Base-by-base conservation (phyloP, 2,888 invertebrate species). In the Ophion slaviceki region DNA sequence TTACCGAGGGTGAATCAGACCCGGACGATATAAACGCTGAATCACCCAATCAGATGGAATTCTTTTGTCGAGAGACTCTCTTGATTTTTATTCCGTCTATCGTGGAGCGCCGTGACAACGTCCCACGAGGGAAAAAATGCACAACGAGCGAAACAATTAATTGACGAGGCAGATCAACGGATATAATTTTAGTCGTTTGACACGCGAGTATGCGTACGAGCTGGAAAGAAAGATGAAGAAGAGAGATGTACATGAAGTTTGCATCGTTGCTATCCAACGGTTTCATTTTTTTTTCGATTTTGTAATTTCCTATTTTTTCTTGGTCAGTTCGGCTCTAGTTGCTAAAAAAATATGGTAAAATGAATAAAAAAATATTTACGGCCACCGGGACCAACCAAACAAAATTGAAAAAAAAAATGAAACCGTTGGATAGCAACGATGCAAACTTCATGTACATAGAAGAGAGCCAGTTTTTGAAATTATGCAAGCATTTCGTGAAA, bases 31-130 rank as follows among this genome's bases (percentile, higher is more conserved):
- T 17, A 82, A 79, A 45, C 68, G 75, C 68, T 81, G 81, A 81
- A 76, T 81, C 81, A 81, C 61, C 47, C 75, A 75, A 81, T 75
- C 81, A 75, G 81, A 47, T 75, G 68, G 62, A 81, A 36, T 81
- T 70, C 75, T 70, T 53, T 59, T 20, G 45, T 14, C 62, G n/a
- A 67, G 32, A 53, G 64, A 57, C 24, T 72, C 45, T 36, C 53
- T 32, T 36, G 17, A 59, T 68, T 40, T 79, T 70, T 77, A 24
- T 77, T 24, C 53, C 24, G 3, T 32, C 7, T 57, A 1, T 32
- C 1, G 8, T 8, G 11, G 24, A 57, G 24, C 64, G 67, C 6
- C 45, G n/a, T 32, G 75, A 64, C 64, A 57, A 57, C 3, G 32
- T 62, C 28, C 10, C 6, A n/a, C 47, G 32, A 53, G 47, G 14